These are phyloP conservation scores for Sciurus niger DNA, from an alignment of 2,113 vertebrate genomes.

Conservation along the genomic window DNA sequence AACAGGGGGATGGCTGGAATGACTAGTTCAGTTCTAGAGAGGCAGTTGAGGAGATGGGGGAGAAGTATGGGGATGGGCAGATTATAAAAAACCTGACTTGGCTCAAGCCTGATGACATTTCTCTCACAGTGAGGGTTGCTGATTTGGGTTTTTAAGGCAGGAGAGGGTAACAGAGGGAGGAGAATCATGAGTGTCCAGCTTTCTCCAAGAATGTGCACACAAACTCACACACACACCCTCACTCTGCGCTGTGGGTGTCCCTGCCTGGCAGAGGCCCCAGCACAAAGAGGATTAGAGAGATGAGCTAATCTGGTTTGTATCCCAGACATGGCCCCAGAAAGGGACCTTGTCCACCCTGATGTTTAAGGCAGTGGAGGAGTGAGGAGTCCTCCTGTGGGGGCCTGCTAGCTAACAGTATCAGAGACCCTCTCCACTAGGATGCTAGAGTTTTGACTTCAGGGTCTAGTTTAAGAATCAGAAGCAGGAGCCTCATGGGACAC, in stretches of 20 bases:
- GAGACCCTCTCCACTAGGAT: background rate
- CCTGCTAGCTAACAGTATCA: background rate
- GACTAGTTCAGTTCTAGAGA: background rate
- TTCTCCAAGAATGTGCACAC: conserved; percentile 54
- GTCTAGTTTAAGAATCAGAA: conserved; percentile 8
- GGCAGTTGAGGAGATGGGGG: background rate
- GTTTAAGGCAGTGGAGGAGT: conserved; percentile 51
- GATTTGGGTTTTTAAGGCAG: conserved; percentile 34
- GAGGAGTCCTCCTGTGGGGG: background rate
- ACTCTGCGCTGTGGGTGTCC: conserved; percentile 82
- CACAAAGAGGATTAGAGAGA: conserved; percentile 84
- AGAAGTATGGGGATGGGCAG: background rate
- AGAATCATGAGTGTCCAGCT: conserved; percentile 41
- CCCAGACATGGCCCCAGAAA: conserved; percentile 81
- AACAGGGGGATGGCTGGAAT: background rate
- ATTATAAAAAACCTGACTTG: conserved; percentile 78
- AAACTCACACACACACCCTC: background rate
- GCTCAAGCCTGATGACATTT: background rate
- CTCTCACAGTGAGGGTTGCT: background rate
- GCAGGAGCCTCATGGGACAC: background rate
- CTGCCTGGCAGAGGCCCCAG: conserved; percentile 84
- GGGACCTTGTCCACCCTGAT: conserved; percentile 72
- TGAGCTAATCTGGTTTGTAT: conserved; percentile 85
- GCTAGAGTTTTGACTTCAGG: conserved; percentile 6
- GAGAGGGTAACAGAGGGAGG: background rate